Evolutionary conservation across 2,797 vertebrate species (phyloP), one percentile per base, ranked within the genome.

Genomic region (Rhabdophis nuchalis): DNA sequence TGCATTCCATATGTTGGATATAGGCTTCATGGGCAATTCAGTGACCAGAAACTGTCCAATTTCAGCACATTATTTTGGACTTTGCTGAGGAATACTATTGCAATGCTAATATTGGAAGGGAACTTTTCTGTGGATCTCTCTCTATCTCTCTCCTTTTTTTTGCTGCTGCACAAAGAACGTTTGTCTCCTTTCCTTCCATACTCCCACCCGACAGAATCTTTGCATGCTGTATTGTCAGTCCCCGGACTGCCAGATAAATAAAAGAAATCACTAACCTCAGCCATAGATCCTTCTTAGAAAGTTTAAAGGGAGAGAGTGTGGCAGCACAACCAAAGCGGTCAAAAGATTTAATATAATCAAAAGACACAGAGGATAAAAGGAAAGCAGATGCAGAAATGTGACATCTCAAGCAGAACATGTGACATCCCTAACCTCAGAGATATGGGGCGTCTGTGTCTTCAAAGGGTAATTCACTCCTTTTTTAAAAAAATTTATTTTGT

Each of bases 401-500:
- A 1, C 0, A 53, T 56, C 16, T 32, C 9, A 32, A 46, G 46
- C 9, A 36, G 53, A 25, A 58, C 0, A 0, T 2, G 27, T 13
- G 0, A 0, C 89, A 9, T 85, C 0, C 9, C 1, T 86, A 53
- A 23, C 20, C 1, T 36, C 0, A 0, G 29, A 20, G 18, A 20
- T 10, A 3, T 61, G 11, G 46, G n/a, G 60, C 36, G 56, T 54
- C 56, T 52, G 8, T 32, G 29, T 27, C 7, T 36, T 50, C n/a
- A 23, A 29, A 64, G 11, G 54, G 25, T 52, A 16, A 3, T 27
- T 41, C 25, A 29, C 16, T 18, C 46, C 46, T 54, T 29, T 29
- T 14, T 64, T n/a, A n/a, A n/a, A n/a, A n/a, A n/a, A n/a, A n/a
- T n/a, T 68, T 61, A 12, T 16, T 41, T 29, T 61, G 10, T 23